Conservation (phyloP, 2,888 invertebrate genomes). For the Sesamia inferens region DNA sequence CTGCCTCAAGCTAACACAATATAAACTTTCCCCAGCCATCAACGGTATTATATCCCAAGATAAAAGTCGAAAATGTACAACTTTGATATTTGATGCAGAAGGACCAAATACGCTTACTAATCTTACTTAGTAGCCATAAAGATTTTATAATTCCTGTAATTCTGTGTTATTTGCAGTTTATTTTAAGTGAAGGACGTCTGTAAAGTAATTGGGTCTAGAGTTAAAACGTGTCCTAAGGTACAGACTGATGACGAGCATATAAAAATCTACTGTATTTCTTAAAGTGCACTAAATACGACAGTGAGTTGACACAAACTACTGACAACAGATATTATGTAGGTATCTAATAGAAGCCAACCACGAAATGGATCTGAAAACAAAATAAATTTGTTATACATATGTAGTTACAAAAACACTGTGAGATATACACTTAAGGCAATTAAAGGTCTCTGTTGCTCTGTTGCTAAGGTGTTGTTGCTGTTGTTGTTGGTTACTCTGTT, state of each 20-base stretch:
- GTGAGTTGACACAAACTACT: slow-evolving; percentile 5
- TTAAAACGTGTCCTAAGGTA: neutral
- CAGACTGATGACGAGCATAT: neutral
- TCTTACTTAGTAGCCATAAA: neutral
- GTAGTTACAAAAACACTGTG: slow-evolving; percentile 3
- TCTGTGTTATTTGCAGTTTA: neutral
- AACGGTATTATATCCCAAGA: slow-evolving; percentile 30
- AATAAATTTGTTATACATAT: neutral
- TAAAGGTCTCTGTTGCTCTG: slow-evolving; percentile 10
- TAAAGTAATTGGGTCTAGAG: slow-evolving; percentile 21
- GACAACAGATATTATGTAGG: neutral
- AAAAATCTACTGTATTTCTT: neutral
- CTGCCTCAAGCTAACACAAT: slow-evolving; percentile 47
- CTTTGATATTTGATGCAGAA: slow-evolving; percentile 30
- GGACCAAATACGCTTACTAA: neutral
- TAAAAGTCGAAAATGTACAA: slow-evolving; percentile 28
- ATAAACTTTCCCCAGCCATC: slow-evolving; percentile 44
- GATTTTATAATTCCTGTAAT: slow-evolving; percentile 15
- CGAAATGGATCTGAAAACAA: neutral
- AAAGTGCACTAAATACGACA: neutral
- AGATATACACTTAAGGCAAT: slow-evolving; percentile 1
- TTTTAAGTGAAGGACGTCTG: slow-evolving; percentile 3
- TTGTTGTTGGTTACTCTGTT: no score
- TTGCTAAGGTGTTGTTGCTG: no score
- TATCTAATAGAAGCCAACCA: neutral